Conservation (phyloP, 1,140 invertebrate genomes). For the Vollenhovia emeryi region DNA sequence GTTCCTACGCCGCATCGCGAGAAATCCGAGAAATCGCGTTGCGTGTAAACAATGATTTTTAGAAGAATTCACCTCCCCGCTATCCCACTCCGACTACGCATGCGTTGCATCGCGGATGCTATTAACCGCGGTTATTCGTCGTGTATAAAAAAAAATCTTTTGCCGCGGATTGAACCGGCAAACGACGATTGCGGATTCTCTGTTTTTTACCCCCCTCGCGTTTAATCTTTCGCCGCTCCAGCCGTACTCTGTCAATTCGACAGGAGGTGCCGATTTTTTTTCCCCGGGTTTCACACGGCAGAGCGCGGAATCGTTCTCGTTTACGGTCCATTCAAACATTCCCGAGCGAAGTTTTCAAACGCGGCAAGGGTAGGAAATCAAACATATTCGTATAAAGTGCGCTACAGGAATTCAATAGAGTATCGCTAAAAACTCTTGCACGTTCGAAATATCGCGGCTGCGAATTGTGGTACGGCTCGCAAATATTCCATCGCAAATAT, state of each 20-base stretch:
- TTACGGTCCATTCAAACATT: slow-evolving; percentile 61
- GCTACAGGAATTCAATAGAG: slow-evolving; percentile 52
- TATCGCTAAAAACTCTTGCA: slow-evolving; percentile 51
- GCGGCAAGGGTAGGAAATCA: slow-evolving; percentile 52
- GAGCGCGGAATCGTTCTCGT: slow-evolving; percentile 44
- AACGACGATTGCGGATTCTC: slow-evolving; percentile 16
- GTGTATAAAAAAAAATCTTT: slow-evolving; percentile 5
- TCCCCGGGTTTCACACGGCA: slow-evolving; percentile 47
- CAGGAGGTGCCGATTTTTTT: slow-evolving; percentile 40
- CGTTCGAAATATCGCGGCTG: slow-evolving; percentile 51
- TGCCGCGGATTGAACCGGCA: background rate
- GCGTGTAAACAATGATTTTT: background rate
- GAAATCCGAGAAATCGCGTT: background rate
- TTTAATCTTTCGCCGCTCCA: slow-evolving; percentile 49
- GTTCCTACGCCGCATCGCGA: background rate
- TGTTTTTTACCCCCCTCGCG: background rate
- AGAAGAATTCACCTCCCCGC: background rate
- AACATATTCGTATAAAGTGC: slow-evolving; percentile 59
- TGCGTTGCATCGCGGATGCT: background rate
- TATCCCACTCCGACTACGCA: background rate
- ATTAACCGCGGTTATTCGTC: background rate
- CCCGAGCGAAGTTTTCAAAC: slow-evolving; percentile 53
- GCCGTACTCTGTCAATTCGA: slow-evolving; percentile 44
- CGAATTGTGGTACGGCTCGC: slow-evolving; percentile 41
- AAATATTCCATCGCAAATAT: slow-evolving; percentile 41